Evolutionary conservation across 1,140 invertebrate genomes (phyloP).

Genomic region (Amyelois transitella): DNA sequence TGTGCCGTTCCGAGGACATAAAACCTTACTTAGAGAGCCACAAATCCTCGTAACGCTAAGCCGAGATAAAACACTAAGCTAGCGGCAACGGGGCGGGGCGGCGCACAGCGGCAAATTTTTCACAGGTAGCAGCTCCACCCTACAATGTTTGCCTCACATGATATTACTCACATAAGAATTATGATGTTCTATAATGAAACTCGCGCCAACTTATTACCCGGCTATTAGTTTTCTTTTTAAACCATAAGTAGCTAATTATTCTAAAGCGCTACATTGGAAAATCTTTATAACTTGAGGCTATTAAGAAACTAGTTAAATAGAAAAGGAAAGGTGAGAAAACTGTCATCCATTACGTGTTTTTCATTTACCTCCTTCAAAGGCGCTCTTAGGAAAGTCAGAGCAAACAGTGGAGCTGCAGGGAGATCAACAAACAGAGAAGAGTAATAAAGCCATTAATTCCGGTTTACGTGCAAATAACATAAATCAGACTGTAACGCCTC

Average conservation of each 20-base stretch:
- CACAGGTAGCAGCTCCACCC: slow-evolving; percentile 47
- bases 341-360: slow-evolving; percentile 32
- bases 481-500: slow-evolving; percentile 62
- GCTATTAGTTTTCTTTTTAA: not conserved
- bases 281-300: slow-evolving; percentile 5
- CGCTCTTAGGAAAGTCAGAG: slow-evolving; percentile 28
- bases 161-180: slow-evolving; percentile 66
- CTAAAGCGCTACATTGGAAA: not conserved
- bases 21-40: slow-evolving; percentile 72
- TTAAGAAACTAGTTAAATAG: slow-evolving; percentile 22
- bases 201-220: slow-evolving; percentile 34
- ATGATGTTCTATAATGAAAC: slow-evolving; percentile 63
- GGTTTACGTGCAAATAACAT: slow-evolving; percentile 69
- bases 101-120: slow-evolving; percentile 55
- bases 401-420: slow-evolving; percentile 25
- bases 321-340: slow-evolving; percentile 16
- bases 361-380: slow-evolving; percentile 28
- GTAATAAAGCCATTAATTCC: slow-evolving; percentile 71
- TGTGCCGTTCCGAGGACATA: slow-evolving; percentile 62
- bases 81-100: slow-evolving; percentile 37
- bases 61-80: slow-evolving; percentile 72
- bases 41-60: slow-evolving; percentile 73
- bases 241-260: not conserved
- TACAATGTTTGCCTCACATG: slow-evolving; percentile 48
- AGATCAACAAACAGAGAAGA: slow-evolving; percentile 59